Conservation (phyloP, 2,888 invertebrate species). For the Aplocera efformata region DNA sequence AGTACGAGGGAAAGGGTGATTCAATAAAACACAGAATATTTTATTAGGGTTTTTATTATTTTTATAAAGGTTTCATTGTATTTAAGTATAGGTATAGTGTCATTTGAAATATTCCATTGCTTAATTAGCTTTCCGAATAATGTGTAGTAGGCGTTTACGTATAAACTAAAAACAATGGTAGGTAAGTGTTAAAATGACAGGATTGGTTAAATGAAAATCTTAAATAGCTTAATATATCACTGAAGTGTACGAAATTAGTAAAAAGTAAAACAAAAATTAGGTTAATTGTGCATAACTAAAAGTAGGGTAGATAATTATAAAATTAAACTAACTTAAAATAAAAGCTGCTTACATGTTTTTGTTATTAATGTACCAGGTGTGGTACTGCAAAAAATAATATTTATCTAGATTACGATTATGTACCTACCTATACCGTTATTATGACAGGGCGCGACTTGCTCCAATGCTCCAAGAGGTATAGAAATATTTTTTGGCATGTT, state of each 20-base stretch:
- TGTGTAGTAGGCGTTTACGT: constrained; percentile 77
- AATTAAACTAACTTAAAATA: constrained; percentile 64
- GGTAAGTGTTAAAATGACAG: constrained; percentile 37
- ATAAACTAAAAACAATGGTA: constrained; percentile 53
- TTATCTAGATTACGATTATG: constrained; percentile 30
- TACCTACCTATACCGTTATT: constrained; percentile 30
- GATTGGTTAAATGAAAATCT: constrained; percentile 32
- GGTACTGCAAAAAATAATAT: constrained; percentile 32
- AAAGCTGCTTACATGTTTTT: constrained; percentile 70
- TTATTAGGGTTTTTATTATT: constrained; percentile 62
- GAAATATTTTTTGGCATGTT: too few species aligned
- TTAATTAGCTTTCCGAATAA: constrained; percentile 67
- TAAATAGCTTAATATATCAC: constrained; percentile 34
- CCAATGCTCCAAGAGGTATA: too few species aligned
- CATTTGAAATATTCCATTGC: constrained; percentile 69
- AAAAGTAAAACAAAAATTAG: constrained; percentile 47
- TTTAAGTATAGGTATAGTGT: constrained; percentile 75
- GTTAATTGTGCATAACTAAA: constrained; percentile 70
- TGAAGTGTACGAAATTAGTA: constrained; percentile 46
- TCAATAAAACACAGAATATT: constrained; percentile 47
- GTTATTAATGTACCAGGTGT: constrained; percentile 34
- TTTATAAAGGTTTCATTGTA: constrained; percentile 77
- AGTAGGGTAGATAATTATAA: constrained; percentile 49
- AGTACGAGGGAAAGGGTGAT: not conserved
- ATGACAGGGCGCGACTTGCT: constrained; percentile 7